Base-by-base conservation (phyloP, 2,888 invertebrate species). In the Cheiracanthium punctorium region DNA sequence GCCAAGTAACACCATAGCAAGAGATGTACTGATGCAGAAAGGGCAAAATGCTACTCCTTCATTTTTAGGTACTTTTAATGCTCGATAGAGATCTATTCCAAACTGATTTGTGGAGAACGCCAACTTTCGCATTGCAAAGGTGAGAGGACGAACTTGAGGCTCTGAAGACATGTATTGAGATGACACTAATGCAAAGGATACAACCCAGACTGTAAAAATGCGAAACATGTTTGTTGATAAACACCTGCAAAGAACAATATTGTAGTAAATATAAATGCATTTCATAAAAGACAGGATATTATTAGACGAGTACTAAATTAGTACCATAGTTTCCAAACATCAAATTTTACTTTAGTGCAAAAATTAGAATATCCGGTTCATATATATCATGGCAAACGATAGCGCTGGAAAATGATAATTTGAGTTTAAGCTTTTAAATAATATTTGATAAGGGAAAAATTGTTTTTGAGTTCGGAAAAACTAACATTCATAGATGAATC, bases 101-200 rank as follows among this genome's bases (percentile, higher is more conserved):
- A 90, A 89, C 69, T 90, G 90, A 75, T 90, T 90, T n/a, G 89
- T 89, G 0, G 90, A 89, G 41, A 88, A 88, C 7, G 90, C 89
- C 12, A 90, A 79, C 69, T 89, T 90, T 17, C 90, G 24, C 89
- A 90, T 89, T 4, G 89, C 89, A 75, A 89, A 90, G 1, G 89
- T 87, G 28, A 81, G 80, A n/a, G 87, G 87, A 20, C 87, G 64
- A 41, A 87, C 52, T 81, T 87, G 87, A 14, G 87, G 67, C 32
- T 81, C 81, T 17, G 76, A 52, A 0, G 80, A 67, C 1, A 80
- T 28, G 37, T 75, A 87, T 29, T 71, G 80, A 4, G 67, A 43
- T 20, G 81, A 77, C 1, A 75, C 81, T 17, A 81, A 69, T 41
- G 73, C 67, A 72, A 76, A 77, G 10, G 81, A 72, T 32, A 77